Evolutionary conservation across 2,888 invertebrate genomes (phyloP), one percentile per base, ranked within the genome.

Genomic region (Asteroscopus sphinx): DNA sequence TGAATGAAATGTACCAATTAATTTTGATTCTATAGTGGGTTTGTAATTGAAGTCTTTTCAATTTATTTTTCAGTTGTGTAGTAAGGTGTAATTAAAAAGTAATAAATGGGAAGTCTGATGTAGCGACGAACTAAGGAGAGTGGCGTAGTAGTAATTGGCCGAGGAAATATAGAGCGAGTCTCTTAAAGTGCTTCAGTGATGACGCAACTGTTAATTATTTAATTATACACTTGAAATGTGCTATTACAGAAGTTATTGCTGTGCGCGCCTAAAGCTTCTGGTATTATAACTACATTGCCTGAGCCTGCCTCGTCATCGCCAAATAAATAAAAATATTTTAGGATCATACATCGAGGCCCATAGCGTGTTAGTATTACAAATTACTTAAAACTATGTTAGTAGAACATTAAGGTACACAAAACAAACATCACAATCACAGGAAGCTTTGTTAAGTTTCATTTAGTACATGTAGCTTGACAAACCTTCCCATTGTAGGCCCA

Each of bases 191-290:
- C 47, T 61, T 40, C 44, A 45, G 25, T 7, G 56, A 66, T 66
- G 66, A 67, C 57, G 44, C 45, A 48, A 49, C 48, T 42, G 52
- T 53, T 49, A 57, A 53, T 62, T 67, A 57, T 57, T 53, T 62
- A 52, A 62, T 57, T 57, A 53, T 48, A 62, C 47, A 45, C 51
- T 66, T 45, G 62, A 56, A 56, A 66, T 56, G 51, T 55, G 42
- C n/a, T 54, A 49, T 45, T 46, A 60, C 26, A 26, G 15, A 54
- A 55, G 30, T 60, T 46, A 54, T 60, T 54, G 28, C 41, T 48
- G 30, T 35, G n/a, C 6, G 15, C 11, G 12, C 6, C 21, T 37
- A 8, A n/a, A 35, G 28, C 30, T 49, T 6, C 2, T 28, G 15
- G 26, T 33, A 15, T 47, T 41, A 36, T 48, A 37, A 11, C 9